Percentiles rank a stretch among this genome's conserved stretches.
phyloP scores from a whole-genome alignment of 2,113 vertebrate genomes.

The Physeter macrocephalus region DNA sequence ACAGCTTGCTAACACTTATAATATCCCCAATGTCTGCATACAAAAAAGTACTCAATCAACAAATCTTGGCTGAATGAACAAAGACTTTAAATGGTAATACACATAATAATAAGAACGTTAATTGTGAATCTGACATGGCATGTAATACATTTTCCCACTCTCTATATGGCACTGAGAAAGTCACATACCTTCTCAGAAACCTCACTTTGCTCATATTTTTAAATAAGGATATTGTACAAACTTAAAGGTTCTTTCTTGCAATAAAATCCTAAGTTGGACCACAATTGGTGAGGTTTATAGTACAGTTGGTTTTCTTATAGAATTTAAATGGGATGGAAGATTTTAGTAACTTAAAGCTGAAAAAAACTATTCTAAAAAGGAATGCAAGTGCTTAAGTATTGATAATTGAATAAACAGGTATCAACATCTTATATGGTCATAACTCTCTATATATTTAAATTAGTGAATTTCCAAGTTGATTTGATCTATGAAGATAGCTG shows the following conservation, averaged over 20 bases:
- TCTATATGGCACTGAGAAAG: neutral
- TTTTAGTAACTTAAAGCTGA: neutral
- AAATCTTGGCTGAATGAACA: neutral
- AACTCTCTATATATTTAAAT: neutral
- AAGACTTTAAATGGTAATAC: neutral
- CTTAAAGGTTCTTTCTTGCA: neutral
- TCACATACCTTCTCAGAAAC: neutral
- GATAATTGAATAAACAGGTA: neutral
- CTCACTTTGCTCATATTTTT: neutral
- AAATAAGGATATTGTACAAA: neutral
- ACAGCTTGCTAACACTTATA: neutral
- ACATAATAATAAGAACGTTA: neutral
- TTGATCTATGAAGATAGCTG: neutral
- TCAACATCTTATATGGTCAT: neutral
- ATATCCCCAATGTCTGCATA: neutral
- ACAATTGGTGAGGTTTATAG: neutral
- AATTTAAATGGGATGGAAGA: constrained; percentile 3
- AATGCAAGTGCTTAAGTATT: neutral
- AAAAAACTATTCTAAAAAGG: neutral
- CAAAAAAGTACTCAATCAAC: neutral
- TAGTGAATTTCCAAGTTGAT: neutral
- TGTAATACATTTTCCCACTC: neutral
- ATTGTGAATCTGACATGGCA: neutral
- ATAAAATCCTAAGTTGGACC: neutral
- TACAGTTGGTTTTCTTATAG: neutral